Base-by-base conservation (phyloP, 1,140 invertebrate genomes). In the Panonychus citri region DNA sequence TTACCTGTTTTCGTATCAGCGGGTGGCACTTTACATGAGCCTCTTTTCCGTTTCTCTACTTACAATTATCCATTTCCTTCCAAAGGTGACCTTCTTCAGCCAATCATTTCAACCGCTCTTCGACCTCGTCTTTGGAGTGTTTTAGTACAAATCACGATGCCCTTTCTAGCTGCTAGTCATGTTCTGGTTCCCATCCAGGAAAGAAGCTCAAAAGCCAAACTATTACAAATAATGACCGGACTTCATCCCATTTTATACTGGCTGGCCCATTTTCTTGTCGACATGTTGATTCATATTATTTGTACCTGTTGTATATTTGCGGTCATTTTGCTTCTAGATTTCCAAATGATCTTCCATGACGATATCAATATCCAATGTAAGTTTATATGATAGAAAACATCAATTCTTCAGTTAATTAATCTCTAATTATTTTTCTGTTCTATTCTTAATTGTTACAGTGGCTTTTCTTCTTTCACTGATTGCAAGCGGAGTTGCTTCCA, bases 161-260 rank as follows among this genome's bases (percentile, higher is more conserved):
- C 60, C 2, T 64, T 60, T 26, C 24, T 64, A 0, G 57, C 58
- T 30, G 50, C 58, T 19, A 50, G 52, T 25, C 63, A 59, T 49
- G 30, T 62, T 24, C 52, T 64, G 24, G 43, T 63, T 17, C 61
- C 63, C 1, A 57, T 62, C 17, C 55, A 62, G n/a, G 64, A 65
- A 37, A 30, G 56, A 25, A 52, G 34, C 17, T 40, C 63, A 34
- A 61, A 65, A 53, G 59, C 55, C 17, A 64, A 64, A 57, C 46
- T 63, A 19, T 28, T 64, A n/a, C 63, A 64, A 30, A 24, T 60
- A n/a, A 64, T 64, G 62, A 58, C 55, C 30, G 63, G 63, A 25
- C 8, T 62, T 2, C 19, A 27, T 17, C 21, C 55, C 24, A 15
- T 40, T 13, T 15, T 56, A 2, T 64, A 56, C 30, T 64, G 62